Base-by-base conservation (phyloP, 1,140 invertebrate genomes). In the Euura lappo region DNA sequence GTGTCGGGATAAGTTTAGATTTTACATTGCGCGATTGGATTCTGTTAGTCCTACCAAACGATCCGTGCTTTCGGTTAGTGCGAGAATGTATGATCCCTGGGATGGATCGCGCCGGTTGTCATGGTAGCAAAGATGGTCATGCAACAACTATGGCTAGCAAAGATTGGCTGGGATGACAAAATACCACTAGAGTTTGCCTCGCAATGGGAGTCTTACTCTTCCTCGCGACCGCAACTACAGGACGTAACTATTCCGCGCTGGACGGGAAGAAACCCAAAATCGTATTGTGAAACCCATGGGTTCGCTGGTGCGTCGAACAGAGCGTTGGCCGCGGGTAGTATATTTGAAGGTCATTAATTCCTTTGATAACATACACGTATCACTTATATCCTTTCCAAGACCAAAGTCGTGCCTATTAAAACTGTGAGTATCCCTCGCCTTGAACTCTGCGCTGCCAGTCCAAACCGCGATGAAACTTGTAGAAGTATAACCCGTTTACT, bases 61-160 rank as follows among this genome's bases (percentile, higher is more conserved):
- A 68, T 71, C 71, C 5, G 69, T 85, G 11, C 67, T 85, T 46
- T 83, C 82, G 4, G 65, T 74, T 45, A 79, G 84, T 11, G 80
- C 83, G 0, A 71, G 80, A 75, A 78, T 84, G 4, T 84, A 75
- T 72, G 84, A 85, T 75, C 79, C 78, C 44, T 81, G 10, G 85
- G 85, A 66, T 74, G 82, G 44, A 51, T 85, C 2, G 71, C 79
- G 2, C 85, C 87, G 11, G 72, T 83, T 0, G 79, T 79, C 6
- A 71, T 86, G 6, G 65, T 13, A 4, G 78, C 77, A 0, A 86
- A 86, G 75, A 71, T 83, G 1, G 70, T 86, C 4, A 76, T 87
- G 42, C 84, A 86, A 72, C 69, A 75, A 44, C 4, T 86, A 1
- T 83, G 84, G 81, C 69, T 75, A 66, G 2, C 44, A 28, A 70